Percentiles rank a stretch among this genome's conserved stretches.
Evolutionary conservation across 2,113 vertebrate genomes (phyloP).

Genomic region (Anhinga anhinga): DNA sequence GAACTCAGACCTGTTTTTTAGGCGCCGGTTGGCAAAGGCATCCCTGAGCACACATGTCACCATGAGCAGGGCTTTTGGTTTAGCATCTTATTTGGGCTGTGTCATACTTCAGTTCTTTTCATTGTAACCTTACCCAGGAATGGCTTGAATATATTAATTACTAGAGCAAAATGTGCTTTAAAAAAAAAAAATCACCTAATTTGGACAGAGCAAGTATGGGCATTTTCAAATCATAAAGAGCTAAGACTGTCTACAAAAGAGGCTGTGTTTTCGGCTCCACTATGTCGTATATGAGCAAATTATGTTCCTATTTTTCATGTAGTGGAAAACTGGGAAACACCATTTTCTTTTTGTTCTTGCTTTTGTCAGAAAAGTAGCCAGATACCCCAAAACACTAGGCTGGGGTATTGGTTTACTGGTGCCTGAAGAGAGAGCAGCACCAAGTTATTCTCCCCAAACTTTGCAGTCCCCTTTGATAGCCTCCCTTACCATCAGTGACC

Average conservation of each 20-base stretch:
- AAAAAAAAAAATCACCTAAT: background rate
- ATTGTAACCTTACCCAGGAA: background rate
- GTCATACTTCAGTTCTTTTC: background rate
- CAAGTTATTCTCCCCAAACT: background rate
- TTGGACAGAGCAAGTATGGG: background rate
- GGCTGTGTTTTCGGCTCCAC: background rate
- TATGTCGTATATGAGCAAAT: background rate
- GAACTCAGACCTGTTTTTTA: background rate
- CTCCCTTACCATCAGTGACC: fast-evolving
- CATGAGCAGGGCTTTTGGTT: background rate
- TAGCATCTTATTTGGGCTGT: background rate
- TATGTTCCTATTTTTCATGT: background rate
- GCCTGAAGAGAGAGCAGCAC: background rate
- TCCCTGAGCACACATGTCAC: background rate
- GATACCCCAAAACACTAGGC: background rate
- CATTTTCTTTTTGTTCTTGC: background rate
- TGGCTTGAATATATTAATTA: background rate
- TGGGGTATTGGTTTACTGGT: background rate
- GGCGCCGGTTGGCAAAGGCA: background rate
- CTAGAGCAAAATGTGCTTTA: background rate
- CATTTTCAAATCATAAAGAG: background rate
- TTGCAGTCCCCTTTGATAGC: background rate
- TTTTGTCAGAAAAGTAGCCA: background rate
- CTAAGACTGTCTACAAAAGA: background rate
- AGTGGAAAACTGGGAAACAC: background rate